Base-by-base conservation (phyloP, 2,888 invertebrate species). In the Apodemia mormo region DNA sequence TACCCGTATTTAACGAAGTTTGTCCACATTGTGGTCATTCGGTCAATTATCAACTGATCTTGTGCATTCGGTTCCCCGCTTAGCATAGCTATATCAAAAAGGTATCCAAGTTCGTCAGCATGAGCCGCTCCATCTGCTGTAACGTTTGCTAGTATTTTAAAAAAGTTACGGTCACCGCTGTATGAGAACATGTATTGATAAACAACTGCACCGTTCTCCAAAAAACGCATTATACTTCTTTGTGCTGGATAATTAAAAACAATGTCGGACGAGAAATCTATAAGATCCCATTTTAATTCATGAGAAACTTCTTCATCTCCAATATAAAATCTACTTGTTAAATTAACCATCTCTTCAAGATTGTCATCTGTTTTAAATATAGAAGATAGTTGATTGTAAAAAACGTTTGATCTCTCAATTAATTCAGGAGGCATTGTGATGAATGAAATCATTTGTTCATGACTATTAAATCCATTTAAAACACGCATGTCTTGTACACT, bases 111-210 rank as follows among this genome's bases (percentile, higher is more conserved):
- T 7, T 84, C 82, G 71, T 82, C 81, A 5, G 76, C 76, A 69
- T 84, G 84, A 1, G 76, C 67, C 0, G 81, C 80, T 0, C 80
- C 81, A 1, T 68, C 73, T 0, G 43, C 65, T 0, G 73, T 76
- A 0, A 80, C 68, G 30, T 80, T 79, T 0, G 67, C 43, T 2
- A 45, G 74, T 14, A 72, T 67, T 74, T 84, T 86, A 0, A 76
- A 70, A 69, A 82, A 81, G 67, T 85, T 84, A 69, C 86, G 81
- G 2, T 73, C 77, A 5, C 87, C 86, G 30, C 77, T 77, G 70
- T 87, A 85, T 6, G 78, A 77, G 68, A 88, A 88, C 61, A 85
- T 49, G 52, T 84, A 87, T 65, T 81, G 77, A 72, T 80, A 87
- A 0, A 79, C 74, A 14, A 61, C 71, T 12, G 77, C 80, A 49